Base-by-base conservation (phyloP, 2,888 invertebrate species). In the Meteorus cinctellus region DNA sequence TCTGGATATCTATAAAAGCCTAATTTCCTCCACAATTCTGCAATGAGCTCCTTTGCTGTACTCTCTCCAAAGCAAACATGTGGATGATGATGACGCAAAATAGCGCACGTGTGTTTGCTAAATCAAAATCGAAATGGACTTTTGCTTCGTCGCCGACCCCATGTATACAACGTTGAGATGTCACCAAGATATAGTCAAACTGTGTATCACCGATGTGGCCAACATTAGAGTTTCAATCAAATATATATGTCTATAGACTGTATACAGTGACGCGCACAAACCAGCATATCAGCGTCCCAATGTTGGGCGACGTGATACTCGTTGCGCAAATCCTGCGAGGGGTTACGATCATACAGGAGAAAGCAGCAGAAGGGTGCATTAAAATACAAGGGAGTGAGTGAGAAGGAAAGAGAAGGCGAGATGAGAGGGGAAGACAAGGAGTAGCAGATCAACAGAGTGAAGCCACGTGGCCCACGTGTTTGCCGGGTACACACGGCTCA, bases 401-500 rank as follows among this genome's bases (percentile, higher is more conserved):
- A 8, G 41, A 41, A 1, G 34, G 8, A 34, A 8, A 34, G 34
- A 34, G 34, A 34, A 41, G 2, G 41, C 8, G 41, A 12, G 41
- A 55, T 10, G n/a, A 19, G 55, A 55, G 55, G n/a, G 55, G 19
- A 55, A 55, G 55, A 19, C 8, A 55, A 62, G 65, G 63, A 74
- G 77, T 51, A 77, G 67, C 74, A 66, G 78, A 75, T 82, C 70
- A 80, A 79, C 79, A 55, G 55, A 55, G 83, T 82, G 84, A 84
- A 82, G 86, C 82, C 87, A 88, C 87, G 88, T 88, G 88, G 86
- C 88, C 80, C 83, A 78, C 85, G 87, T 88, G 87, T 88, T 89
- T 88, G 86, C 86, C 86, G 85, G 87, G 86, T 86, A 88, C 86
- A 89, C 88, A 89, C 78, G 82, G 81, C 83, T 82, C 85, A 84